phyloP scores from a whole-genome alignment of 2,797 vertebrate species.

The Rhinogobio ventralis region DNA sequence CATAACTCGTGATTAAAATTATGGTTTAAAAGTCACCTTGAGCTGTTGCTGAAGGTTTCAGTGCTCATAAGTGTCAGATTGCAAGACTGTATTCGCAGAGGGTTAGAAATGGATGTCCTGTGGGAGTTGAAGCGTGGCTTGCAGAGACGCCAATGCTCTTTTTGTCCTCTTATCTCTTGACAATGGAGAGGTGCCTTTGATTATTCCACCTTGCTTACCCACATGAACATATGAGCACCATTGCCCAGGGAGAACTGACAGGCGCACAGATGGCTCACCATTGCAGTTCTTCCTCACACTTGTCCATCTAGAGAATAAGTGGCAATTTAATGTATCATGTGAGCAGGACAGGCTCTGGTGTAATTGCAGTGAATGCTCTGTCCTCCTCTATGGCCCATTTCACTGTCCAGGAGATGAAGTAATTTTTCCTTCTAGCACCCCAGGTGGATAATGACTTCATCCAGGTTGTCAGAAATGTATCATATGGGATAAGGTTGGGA shows the following conservation, averaged over 20 bases:
- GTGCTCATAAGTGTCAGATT: not conserved
- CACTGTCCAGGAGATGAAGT: not conserved
- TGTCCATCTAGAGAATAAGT: slow-evolving; percentile 30
- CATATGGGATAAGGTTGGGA: not conserved
- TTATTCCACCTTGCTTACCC: slow-evolving; percentile 17
- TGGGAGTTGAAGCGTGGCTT: slow-evolving; percentile 5
- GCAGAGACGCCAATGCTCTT: not conserved
- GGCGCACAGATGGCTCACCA: slow-evolving; percentile 14
- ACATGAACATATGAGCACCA: slow-evolving; percentile 11
- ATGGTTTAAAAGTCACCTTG: not conserved
- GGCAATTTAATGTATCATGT: slow-evolving; percentile 11
- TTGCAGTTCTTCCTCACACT: slow-evolving; percentile 4
- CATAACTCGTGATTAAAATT: not conserved
- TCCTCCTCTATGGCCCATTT: not conserved
- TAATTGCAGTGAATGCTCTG: not conserved
- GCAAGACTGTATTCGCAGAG: not conserved
- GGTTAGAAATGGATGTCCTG: not conserved
- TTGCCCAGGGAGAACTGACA: slow-evolving; percentile 12
- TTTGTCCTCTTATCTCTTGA: slow-evolving; percentile 12
- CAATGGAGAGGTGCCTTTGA: slow-evolving; percentile 13
- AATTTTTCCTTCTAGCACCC: not conserved
- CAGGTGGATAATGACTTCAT: not conserved
- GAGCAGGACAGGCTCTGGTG: not conserved
- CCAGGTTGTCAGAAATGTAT: not conserved
- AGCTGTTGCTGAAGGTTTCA: not conserved